Conservation (phyloP, 2,797 vertebrate species). For the Ceryle rudis region DNA sequence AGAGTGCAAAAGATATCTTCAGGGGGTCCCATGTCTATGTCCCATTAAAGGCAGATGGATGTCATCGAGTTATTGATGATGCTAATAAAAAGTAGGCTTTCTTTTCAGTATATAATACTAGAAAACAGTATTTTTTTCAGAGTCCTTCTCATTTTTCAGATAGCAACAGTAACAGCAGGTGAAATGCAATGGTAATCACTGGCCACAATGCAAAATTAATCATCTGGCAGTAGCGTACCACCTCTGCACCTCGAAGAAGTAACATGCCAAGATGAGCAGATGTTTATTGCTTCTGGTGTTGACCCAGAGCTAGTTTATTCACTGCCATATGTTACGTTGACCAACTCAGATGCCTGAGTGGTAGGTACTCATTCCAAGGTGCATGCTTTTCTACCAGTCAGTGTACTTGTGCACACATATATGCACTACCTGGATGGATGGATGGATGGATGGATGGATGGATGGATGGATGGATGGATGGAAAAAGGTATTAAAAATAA, state of each 20-base stretch:
- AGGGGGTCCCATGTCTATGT: constrained; percentile 22
- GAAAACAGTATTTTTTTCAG: neutral
- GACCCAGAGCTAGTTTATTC: neutral
- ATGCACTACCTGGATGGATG: neutral
- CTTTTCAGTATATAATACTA: neutral
- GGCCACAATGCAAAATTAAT: neutral
- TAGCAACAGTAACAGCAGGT: neutral
- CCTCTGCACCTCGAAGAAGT: neutral
- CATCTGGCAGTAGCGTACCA: neutral
- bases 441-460: too few relatives aligned
- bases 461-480: neutral
- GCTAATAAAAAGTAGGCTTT: constrained; percentile 47
- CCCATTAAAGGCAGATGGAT: constrained; percentile 42
- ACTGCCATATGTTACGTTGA: neutral
- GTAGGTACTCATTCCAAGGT: neutral
- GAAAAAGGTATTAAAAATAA: neutral
- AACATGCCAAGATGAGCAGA: neutral
- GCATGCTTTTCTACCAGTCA: neutral
- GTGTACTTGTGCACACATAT: neutral
- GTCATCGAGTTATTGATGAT: neutral
- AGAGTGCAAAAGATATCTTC: constrained; percentile 25
- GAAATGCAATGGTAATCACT: neutral
- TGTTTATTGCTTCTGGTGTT: neutral
- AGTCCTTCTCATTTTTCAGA: neutral
- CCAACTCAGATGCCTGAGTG: neutral